Percentiles rank a stretch among this genome's conserved stretches.
Evolutionary conservation across 2,113 vertebrate species (phyloP).

Genomic region (Sebastes fasciatus): DNA sequence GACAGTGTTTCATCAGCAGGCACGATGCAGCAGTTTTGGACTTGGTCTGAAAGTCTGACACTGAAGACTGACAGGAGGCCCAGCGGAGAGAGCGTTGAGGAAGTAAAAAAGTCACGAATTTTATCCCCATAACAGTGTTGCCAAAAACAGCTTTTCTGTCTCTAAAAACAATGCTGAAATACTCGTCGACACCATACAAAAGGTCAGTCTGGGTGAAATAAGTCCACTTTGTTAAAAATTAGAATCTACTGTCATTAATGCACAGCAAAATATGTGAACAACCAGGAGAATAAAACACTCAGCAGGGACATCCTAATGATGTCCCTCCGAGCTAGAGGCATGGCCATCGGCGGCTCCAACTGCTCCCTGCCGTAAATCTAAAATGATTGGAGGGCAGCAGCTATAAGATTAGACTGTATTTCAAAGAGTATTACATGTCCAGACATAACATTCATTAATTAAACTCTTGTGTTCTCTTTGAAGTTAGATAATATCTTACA

Average conservation of each 20-base stretch:
- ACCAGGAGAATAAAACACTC: not conserved
- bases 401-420: constrained; percentile 70
- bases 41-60: constrained; percentile 45
- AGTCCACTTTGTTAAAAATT: not conserved
- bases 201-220: not conserved
- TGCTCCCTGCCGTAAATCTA: constrained; percentile 73
- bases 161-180: constrained; percentile 17
- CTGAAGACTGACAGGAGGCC: constrained; percentile 60
- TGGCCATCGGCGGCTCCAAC: constrained; percentile 34
- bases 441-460: constrained; percentile 77
- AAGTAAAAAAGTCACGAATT: constrained; percentile 36
- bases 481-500: constrained; percentile 70
- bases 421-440: constrained; percentile 72
- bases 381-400: constrained; percentile 69
- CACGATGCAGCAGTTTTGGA: constrained; percentile 46
- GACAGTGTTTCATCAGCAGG: constrained; percentile 55
- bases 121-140: constrained; percentile 31
- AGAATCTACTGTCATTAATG: constrained; percentile 4
- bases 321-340: constrained; percentile 37
- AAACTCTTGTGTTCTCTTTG: constrained; percentile 62
- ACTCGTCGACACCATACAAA: not conserved
- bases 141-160: constrained; percentile 29
- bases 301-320: constrained; percentile 28
- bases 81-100: constrained; percentile 31
- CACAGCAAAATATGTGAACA: constrained; percentile 9